These are phyloP conservation scores for Diplodus sargus DNA, from an alignment of 2,797 vertebrate genomes.

Conservation along the genomic window DNA sequence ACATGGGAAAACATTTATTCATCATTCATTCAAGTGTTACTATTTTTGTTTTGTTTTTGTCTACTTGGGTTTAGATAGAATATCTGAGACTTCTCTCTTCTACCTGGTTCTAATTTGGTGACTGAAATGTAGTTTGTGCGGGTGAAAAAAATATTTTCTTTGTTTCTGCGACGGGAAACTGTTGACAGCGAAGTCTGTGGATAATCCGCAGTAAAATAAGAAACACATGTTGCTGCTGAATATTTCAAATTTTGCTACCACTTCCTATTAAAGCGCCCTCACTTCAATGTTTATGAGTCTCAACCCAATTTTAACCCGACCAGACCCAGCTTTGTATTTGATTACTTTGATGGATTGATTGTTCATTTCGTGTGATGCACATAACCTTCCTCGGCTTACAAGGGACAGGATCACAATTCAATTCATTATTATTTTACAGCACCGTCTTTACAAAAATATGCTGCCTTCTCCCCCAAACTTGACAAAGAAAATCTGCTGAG, in stretches of 20 bases:
- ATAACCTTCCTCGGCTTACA: no score
- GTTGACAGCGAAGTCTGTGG: neutral
- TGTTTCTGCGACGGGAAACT: neutral
- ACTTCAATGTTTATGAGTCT: neutral
- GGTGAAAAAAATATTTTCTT: neutral
- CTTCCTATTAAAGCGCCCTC: neutral
- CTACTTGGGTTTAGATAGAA: neutral
- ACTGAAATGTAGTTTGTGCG: neutral
- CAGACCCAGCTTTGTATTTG: no score
- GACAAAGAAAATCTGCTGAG: no score
- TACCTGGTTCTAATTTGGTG: neutral
- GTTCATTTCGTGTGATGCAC: no score
- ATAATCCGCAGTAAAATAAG: neutral
- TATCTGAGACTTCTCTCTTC: neutral
- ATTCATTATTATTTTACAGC: no score
- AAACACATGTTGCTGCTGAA: neutral
- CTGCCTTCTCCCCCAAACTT: no score
- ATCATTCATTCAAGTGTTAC: neutral
- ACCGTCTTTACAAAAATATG: no score
- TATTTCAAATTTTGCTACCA: neutral
- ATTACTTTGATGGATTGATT: no score
- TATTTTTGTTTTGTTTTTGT: neutral
- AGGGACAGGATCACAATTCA: no score
- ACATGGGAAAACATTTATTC: neutral
- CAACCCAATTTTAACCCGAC: neutral